Evolutionary conservation across 1,140 invertebrate genomes (phyloP), one percentile per base, ranked within the genome.

Genomic region (Gryon sp.): DNA sequence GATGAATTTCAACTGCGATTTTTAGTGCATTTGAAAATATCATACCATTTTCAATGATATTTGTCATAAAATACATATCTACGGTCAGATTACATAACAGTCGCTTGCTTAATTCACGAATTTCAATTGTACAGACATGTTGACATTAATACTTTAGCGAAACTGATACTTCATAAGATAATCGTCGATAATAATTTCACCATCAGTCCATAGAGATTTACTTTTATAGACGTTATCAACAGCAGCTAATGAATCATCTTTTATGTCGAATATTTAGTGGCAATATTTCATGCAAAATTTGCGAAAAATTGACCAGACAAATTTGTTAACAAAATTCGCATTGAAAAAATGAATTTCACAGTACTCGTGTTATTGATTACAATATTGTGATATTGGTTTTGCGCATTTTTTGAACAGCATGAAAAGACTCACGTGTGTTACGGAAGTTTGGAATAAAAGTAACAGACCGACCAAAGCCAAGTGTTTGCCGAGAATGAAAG

Each of bases 41-140:
- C n/a, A n/a, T n/a, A n/a, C n/a, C n/a, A n/a, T n/a, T n/a, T n/a
- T n/a, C n/a, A n/a, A 72, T 77, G 79, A 79, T 79, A 76, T 77
- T 74, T 69, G 72, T 53, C 81, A 75, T 83, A 80, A 83, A 84
- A 85, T 84, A n/a, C n/a, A 85, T 83, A 85, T 85, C 79, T 78
- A 69, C 46, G 66, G 48, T n/a, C 50, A 80, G 78, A 83, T 84
- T 83, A 81, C 52, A 43, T 18, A 28, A 59, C 60, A 26, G 43
- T 34, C 59, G 53, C 65, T 74, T 65, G 60, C 46, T 59, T 12
- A 57, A 38, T 28, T 43, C 34, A 40, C 15, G 36, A 28, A 22
- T 34, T 45, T 26, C 5, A 22, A 34, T 48, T 73, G 50, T 57
- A 28, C 50, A 26, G 60, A 52, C 52, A 26, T 22, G 52, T 74